Evolutionary conservation across 1,140 invertebrate species (phyloP), one percentile per base, ranked within the genome.

Genomic region (Zaprionus camerounensis): DNA sequence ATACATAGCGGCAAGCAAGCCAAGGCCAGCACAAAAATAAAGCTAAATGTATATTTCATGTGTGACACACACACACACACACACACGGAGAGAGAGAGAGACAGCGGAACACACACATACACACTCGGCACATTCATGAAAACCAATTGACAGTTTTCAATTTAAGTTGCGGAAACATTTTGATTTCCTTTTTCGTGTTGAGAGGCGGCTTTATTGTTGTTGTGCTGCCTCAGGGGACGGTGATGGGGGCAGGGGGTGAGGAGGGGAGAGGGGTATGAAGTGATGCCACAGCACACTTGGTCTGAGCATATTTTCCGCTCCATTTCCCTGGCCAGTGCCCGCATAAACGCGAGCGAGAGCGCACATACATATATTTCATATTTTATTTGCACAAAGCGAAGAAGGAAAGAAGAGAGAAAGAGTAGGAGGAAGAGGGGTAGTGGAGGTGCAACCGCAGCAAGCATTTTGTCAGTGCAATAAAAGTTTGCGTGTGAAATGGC

Each of bases 111-210:
- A 22, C 24, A 26, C 24, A 34, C 9, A 44, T n/a, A 46, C 41
- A 46, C 41, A 17, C 41, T 44, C 41, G 6, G 41, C 41, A 17
- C 41, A 46, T 56, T 51, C 61, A 38, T 76, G 59, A 83, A 78
- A 87, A 78, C 58, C 87, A 84, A 88, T 88, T 83, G 83, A 78
- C 81, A 87, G 87, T 88, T 87, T 87, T 87, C 84, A 87, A 87
- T 87, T 87, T 87, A 85, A 87, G 81, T 81, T 87, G 78, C 83
- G 83, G 83, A 87, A 87, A 88, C 83, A 88, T 88, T 88, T 88
- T 87, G 84, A 88, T 87, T 87, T 88, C 84, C 84, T 77, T 63
- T 82, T 82, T 75, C 80, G 70, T 68, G 79, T 82, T 78, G 61
- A 68, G 67, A 71, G 62, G 62, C 62, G 38, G 26, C 59, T 15